Evolutionary conservation across 2,113 vertebrate species (phyloP), one percentile per base, ranked within the genome.

Genomic region (Pelodiscus sinensis): DNA sequence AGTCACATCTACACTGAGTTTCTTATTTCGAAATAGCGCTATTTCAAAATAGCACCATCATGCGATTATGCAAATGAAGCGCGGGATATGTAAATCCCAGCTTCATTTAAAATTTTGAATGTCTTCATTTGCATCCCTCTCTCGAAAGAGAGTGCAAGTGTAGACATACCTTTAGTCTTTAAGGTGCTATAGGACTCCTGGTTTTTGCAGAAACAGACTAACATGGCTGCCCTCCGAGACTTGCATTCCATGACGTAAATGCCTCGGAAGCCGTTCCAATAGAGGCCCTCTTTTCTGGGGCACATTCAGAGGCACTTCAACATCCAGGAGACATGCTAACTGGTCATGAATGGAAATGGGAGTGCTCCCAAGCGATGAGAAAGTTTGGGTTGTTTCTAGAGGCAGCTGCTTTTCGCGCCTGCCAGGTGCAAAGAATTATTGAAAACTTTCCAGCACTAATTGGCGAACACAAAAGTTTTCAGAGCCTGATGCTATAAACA

Each of bases 381-480:
- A 90, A 94, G 55, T 3, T 14, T 9, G 29, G 81, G 1, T 80
- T 78, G 79, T 15, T 91, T 82, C 88, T 56, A 57, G 44, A 79
- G 60, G 85, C 94, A 86, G 92, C 87, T 94, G 92, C 87, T 92
- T 68, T 78, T 35, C 22, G 31, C 0, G 54, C 77, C 90, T 29
- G 31, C 86, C 85, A 79, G 82, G 29, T 14, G 19, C 22, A 38
- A 51, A 73, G 54, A 65, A 27, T 55, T 9, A 13, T 54, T 89
- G 95, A 96, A 62, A 55, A 75, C 55, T 82, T 90, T 54, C 93
- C 96, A 96, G 83, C 57, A 24, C 93, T 94, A 96, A 96, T 82
- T 93, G 88, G 92, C 2, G 1, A 79, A 58, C 54, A 79, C 35
- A 19, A 56, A 89, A 87, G 78, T 92, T 82, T 86, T 93, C 92